A percentile compares a stretch with the other conserved stretches of the same genome.
Conservation (phyloP, 1,140 invertebrate genomes). For the Neoseiulus cucumeris region DNA sequence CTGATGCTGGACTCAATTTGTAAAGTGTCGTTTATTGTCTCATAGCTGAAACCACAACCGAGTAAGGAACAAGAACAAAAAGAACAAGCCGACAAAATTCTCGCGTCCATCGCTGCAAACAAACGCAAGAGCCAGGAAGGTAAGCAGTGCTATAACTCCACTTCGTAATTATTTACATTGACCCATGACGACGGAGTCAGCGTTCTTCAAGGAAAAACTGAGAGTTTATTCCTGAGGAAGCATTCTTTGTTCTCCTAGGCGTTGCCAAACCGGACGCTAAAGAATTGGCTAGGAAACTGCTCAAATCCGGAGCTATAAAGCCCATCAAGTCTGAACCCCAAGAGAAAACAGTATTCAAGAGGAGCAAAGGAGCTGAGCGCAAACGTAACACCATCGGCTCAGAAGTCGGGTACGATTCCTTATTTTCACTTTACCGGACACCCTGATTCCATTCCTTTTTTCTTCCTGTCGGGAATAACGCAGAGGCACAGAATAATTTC, state of each 20-base stretch:
- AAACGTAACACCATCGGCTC: background rate
- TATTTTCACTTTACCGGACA: background rate
- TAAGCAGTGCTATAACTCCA: background rate
- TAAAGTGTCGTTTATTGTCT: too few species aligned
- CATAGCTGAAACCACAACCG: conserved; percentile 58
- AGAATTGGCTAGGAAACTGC: conserved; percentile 78
- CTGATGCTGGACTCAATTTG: too few species aligned
- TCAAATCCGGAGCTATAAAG: conserved; percentile 59
- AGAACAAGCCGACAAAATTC: conserved; percentile 8
- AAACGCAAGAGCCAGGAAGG: conserved; percentile 2
- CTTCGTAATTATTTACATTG: too few species aligned
- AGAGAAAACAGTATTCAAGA: conserved; percentile 3
- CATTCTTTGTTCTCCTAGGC: background rate
- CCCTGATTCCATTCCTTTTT: too few species aligned
- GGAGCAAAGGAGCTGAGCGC: background rate
- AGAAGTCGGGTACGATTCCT: background rate
- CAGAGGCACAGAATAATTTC: too few species aligned
- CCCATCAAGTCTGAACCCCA: background rate
- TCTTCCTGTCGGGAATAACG: too few species aligned
- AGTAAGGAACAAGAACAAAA: conserved; percentile 7
- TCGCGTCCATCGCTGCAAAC: conserved; percentile 3
- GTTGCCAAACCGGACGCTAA: conserved; percentile 58
- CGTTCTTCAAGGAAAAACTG: too few species aligned
- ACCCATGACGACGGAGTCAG: too few species aligned
- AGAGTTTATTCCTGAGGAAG: too few species aligned